Evolutionary conservation across 30 jellyfish, hydroid and myxozoan genomes (phyloP).

Genomic region (Cassiopea andromeda): DNA sequence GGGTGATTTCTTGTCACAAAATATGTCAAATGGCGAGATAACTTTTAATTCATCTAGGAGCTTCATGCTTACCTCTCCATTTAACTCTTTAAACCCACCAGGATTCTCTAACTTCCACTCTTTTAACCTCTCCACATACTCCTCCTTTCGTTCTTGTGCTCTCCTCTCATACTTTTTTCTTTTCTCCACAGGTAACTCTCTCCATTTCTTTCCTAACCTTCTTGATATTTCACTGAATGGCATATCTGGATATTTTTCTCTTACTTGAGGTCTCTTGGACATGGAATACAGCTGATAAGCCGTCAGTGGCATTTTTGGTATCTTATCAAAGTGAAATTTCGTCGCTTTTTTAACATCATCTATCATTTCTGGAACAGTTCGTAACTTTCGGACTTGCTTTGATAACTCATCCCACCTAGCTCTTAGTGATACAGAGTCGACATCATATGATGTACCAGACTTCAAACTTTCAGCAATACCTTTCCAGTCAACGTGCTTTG

Average conservation of each 20-base stretch:
- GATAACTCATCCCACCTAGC: slow-evolving; percentile 56
- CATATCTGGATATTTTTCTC: slow-evolving; percentile 51
- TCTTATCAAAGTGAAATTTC: slow-evolving; percentile 29
- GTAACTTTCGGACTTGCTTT: slow-evolving; percentile 27
- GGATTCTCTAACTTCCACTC: slow-evolving; percentile 44
- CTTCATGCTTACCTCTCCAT: slow-evolving; percentile 19
- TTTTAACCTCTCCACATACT: slow-evolving; percentile 38
- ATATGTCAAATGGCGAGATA: slow-evolving; percentile 38
- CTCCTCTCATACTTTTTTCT: slow-evolving; percentile 39
- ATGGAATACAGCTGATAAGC: slow-evolving; percentile 45
- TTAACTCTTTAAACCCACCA: slow-evolving; percentile 18
- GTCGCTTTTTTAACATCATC: slow-evolving; percentile 43
- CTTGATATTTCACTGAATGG: slow-evolving; percentile 8
- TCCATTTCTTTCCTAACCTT: slow-evolving; percentile 64
- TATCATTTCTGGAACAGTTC: slow-evolving; percentile 65
- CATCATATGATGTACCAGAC: background rate
- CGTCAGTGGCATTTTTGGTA: slow-evolving; percentile 51
- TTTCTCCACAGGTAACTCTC: slow-evolving; percentile 57
- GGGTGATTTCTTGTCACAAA: slow-evolving; percentile 34
- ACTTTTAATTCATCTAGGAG: background rate
- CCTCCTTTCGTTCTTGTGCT: slow-evolving; percentile 26
- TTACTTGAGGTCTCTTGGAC: slow-evolving; percentile 22
- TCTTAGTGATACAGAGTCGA: slow-evolving; percentile 9
- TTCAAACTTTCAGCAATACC: slow-evolving; percentile 20
- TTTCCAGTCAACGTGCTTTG: slow-evolving; percentile 53